Evolutionary conservation across 2,113 vertebrate genomes (phyloP).

Genomic region (Rynchops niger): DNA sequence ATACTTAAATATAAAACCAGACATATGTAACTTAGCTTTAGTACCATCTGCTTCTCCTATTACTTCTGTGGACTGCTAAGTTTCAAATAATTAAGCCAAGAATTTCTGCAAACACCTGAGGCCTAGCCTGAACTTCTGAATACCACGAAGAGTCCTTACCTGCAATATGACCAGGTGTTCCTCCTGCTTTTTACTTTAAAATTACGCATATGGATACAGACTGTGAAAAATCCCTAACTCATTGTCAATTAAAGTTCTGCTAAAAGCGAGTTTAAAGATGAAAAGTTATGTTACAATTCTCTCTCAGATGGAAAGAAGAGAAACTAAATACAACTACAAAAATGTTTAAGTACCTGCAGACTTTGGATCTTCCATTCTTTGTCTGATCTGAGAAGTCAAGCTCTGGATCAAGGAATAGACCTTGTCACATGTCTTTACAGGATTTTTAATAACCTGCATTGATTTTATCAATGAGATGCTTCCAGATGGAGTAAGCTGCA

Average conservation of each 20-base stretch:
- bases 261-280: background rate
- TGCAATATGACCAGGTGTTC: background rate
- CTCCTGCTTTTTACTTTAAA: background rate
- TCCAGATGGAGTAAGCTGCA: constrained; percentile 86
- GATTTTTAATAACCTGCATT: constrained; percentile 90
- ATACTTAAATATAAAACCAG: background rate
- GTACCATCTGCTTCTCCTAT: background rate
- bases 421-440: constrained; percentile 88
- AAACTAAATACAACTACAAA: background rate
- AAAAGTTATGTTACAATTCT: background rate
- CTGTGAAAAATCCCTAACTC: background rate
- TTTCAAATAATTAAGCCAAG: background rate
- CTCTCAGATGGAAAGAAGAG: background rate
- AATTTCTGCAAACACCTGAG: background rate
- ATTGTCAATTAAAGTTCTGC: background rate
- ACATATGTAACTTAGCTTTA: background rate
- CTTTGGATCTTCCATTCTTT: constrained; percentile 88
- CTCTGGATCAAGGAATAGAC: constrained; percentile 89
- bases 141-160: background rate
- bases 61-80: background rate
- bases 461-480: constrained; percentile 87
- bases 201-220: background rate
- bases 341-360: constrained; percentile 78
- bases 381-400: constrained; percentile 87
- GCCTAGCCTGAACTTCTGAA: background rate